A percentile compares a stretch with the other conserved stretches of the same genome.
Evolutionary conservation across 2,888 invertebrate species (phyloP).

Genomic region (Prostheceraeus crozeri): DNA sequence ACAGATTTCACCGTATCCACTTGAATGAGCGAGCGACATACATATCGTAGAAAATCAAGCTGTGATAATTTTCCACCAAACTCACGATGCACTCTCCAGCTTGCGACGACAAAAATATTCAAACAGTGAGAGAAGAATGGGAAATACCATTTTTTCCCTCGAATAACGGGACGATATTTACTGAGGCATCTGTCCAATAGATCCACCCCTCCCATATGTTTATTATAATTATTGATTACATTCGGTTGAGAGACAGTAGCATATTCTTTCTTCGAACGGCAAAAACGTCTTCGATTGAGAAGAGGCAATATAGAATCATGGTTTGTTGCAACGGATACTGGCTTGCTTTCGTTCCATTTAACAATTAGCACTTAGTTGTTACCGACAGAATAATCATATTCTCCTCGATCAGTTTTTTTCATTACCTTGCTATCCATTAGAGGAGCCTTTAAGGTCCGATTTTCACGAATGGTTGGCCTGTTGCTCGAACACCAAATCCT

Average conservation of each 20-base stretch:
- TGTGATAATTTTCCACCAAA: conserved; percentile 24
- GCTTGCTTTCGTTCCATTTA: conserved; percentile 25
- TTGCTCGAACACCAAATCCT: not conserved
- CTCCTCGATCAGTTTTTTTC: not conserved
- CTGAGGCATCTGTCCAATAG: conserved; percentile 26
- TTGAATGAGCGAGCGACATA: conserved; percentile 14
- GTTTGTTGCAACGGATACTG: conserved; percentile 24
- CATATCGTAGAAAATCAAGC: conserved; percentile 7
- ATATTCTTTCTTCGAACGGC: not conserved
- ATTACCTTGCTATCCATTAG: not conserved
- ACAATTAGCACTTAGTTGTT: conserved; percentile 11
- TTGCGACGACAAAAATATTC: conserved; percentile 28
- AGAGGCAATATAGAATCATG: conserved; percentile 13
- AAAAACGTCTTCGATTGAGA: conserved; percentile 4
- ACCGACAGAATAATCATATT: not conserved
- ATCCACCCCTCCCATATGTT: conserved; percentile 29
- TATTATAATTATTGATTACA: conserved; percentile 26
- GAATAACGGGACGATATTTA: conserved; percentile 27
- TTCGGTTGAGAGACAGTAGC: conserved; percentile 4
- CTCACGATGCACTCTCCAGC: conserved; percentile 21
- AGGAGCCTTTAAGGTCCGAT: not conserved
- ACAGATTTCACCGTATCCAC: no score
- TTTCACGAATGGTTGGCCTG: not conserved
- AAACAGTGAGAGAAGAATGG: conserved; percentile 23
- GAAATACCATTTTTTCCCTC: conserved; percentile 30